Percentiles rank a stretch among this genome's conserved stretches.
These are phyloP conservation scores for Aramus guarauna DNA, from an alignment of 2,113 vertebrate species.

Conservation along the genomic window DNA sequence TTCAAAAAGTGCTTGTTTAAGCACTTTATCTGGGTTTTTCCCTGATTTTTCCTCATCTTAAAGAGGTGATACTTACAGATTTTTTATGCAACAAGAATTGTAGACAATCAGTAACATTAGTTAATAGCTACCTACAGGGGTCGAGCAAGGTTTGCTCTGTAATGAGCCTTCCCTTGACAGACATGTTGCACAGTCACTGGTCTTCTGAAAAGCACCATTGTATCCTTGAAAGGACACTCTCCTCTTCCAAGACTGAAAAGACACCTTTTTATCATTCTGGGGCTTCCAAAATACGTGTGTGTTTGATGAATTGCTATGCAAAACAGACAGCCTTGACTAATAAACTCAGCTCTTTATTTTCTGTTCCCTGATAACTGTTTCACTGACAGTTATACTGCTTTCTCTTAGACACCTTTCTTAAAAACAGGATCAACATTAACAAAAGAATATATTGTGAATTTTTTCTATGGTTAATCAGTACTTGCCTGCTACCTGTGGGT, in stretches of 20 bases:
- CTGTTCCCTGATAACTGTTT: not conserved
- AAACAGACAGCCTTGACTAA: not conserved
- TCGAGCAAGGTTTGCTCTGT: not conserved
- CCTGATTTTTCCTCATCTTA: not conserved
- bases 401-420: not conserved
- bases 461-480: not conserved
- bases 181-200: not conserved
- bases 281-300: not conserved
- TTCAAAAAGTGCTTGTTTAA: not conserved
- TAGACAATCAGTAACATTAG: not conserved
- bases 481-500: not conserved
- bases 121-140: not conserved
- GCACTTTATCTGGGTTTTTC: not conserved
- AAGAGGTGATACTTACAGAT: not conserved
- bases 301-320: not conserved
- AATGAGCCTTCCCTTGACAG: not conserved
- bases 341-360: not conserved
- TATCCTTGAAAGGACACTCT: not conserved
- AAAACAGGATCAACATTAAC: not conserved
- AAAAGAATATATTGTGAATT: not conserved
- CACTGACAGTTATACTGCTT: not conserved
- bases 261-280: not conserved
- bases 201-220: slow-evolving; percentile 13
- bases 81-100: not conserved
- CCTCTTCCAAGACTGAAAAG: not conserved